Percentiles rank a stretch among this genome's conserved stretches.
Evolutionary conservation across 2,797 vertebrate genomes (phyloP).

Genomic region (Myotis vivesi): DNA sequence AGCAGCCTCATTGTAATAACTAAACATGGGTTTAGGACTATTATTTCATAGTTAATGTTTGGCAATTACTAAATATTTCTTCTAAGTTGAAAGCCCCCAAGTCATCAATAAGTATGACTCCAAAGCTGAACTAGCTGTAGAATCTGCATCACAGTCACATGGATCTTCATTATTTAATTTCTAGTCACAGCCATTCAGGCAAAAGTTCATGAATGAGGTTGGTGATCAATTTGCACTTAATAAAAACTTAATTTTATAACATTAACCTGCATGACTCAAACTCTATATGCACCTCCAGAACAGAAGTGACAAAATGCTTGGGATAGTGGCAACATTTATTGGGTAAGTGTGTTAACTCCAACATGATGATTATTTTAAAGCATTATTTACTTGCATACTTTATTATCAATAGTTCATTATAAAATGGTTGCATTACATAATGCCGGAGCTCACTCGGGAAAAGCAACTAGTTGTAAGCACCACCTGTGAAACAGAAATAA

Average conservation of each 20-base stretch:
- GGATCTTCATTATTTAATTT: not conserved
- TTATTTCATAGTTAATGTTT: not conserved
- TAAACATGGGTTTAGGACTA: not conserved
- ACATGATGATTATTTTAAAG: not conserved
- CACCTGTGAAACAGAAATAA: not conserved
- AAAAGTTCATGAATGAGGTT: not conserved
- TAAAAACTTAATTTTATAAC: slow-evolving; percentile 1
- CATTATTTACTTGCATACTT: not conserved
- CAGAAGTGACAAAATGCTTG: not conserved
- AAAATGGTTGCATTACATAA: slow-evolving; percentile 20
- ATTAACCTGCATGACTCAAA: not conserved
- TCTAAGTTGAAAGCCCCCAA: not conserved
- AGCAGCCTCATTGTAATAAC: not conserved
- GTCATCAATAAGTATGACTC: not conserved
- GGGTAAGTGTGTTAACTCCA: not conserved
- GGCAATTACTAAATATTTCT: not conserved
- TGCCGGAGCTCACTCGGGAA: not conserved
- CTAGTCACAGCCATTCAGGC: not conserved
- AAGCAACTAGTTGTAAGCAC: not conserved
- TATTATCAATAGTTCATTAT: not conserved
- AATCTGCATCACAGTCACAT: not conserved
- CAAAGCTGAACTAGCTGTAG: not conserved
- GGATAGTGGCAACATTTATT: not conserved
- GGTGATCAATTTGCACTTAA: not conserved
- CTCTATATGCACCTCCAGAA: not conserved